Evolutionary conservation across 2,797 vertebrate genomes (phyloP).

Genomic region (Coreius guichenoti): DNA sequence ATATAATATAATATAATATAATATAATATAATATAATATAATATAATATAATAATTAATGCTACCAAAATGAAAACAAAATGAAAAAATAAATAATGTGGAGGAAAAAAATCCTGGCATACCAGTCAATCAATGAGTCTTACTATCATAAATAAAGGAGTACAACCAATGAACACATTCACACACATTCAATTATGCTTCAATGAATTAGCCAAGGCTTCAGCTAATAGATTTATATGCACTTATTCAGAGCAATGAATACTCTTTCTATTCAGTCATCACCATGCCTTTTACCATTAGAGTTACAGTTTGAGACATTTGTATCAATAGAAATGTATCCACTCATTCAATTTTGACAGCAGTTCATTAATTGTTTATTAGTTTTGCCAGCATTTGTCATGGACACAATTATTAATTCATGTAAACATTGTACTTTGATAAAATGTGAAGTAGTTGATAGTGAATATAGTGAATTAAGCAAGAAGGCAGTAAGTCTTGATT

Average conservation of each 20-base stretch:
- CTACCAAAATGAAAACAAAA: too few species aligned
- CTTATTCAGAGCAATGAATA: slow-evolving; percentile 1
- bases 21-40: too few species aligned
- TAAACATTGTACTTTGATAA: background rate
- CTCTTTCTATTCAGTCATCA: slow-evolving; percentile 21
- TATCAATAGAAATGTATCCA: slow-evolving; percentile 32
- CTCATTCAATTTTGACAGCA: slow-evolving; percentile 5
- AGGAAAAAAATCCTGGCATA: too few species aligned
- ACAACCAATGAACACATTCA: too few species aligned
- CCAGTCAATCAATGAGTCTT: too few species aligned
- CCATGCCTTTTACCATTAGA: slow-evolving; percentile 6
- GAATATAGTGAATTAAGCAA: background rate
- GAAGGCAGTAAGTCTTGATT: background rate
- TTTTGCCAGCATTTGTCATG: slow-evolving; percentile 2
- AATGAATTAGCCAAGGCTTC: slow-evolving; percentile 38
- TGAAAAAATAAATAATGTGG: too few species aligned
- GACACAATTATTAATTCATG: background rate
- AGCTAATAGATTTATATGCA: slow-evolving; percentile 29
- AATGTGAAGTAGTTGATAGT: background rate
- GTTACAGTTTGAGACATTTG: slow-evolving; percentile 5
- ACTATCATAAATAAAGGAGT: too few species aligned
- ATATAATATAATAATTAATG: too few species aligned
- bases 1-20: too few species aligned
- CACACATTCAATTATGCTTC: background rate
- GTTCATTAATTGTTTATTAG: background rate